phyloP scores from a whole-genome alignment of 2,113 vertebrate species.

The Gymnogyps californianus region DNA sequence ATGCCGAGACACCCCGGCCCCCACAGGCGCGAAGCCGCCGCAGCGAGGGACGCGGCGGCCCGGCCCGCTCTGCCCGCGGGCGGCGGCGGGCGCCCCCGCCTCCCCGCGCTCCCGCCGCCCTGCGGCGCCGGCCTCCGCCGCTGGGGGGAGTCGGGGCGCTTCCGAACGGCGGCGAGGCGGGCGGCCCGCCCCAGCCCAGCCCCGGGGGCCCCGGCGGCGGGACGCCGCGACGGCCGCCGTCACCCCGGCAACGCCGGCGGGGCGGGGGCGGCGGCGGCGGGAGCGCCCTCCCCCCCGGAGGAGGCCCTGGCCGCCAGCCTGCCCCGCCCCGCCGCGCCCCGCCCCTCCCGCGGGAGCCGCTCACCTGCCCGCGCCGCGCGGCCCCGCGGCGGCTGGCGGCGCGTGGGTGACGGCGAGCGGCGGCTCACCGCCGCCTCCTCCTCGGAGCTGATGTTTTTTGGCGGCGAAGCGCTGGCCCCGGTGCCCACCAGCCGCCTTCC shows the following conservation, averaged over 20 bases:
- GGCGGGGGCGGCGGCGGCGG: background rate
- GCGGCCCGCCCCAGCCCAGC: background rate
- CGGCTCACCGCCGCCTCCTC: background rate
- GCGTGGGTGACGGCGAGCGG: background rate
- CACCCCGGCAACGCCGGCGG: background rate
- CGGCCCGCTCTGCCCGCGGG: no score
- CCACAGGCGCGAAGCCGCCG: background rate
- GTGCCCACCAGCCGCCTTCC: background rate
- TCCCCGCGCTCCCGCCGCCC: background rate
- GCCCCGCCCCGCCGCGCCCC: no score
- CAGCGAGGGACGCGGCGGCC: no score
- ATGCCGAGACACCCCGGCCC: no score
- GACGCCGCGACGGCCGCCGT: background rate
- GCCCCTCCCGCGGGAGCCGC: background rate
- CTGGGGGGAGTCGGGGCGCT: conserved; percentile 84
- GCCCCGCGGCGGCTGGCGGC: background rate
- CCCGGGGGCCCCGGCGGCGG: background rate
- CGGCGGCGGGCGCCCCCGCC: no score
- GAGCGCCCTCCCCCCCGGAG: background rate
- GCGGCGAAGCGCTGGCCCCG: background rate
- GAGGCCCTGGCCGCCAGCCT: background rate
- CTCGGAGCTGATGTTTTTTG: background rate
- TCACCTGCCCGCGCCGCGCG: background rate
- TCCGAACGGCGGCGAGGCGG: no score
- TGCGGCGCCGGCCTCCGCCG: conserved; percentile 58